Evolutionary conservation across 2,113 vertebrate species (phyloP).

Genomic region (Athene noctua): DNA sequence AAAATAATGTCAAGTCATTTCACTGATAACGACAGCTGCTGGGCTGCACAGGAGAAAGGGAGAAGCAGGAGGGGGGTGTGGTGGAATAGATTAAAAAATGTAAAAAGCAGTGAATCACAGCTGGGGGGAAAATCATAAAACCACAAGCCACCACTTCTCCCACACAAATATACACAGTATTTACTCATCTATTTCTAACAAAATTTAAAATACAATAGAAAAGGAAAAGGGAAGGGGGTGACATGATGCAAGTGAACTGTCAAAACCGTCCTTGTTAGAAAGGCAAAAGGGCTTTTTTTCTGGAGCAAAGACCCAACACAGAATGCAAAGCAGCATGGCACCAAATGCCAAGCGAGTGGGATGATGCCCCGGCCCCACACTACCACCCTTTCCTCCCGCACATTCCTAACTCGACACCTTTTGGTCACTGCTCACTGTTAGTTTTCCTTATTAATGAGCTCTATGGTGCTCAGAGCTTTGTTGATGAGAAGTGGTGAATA

Average conservation of each 20-base stretch:
- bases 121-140: conserved; percentile 29
- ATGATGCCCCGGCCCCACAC: background rate
- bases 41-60: conserved; percentile 1
- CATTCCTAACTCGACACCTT: background rate
- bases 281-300: conserved; percentile 1
- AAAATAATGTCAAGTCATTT: conserved; percentile 46
- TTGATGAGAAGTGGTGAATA: background rate
- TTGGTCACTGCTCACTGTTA: background rate
- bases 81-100: conserved; percentile 55
- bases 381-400: background rate
- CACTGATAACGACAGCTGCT: conserved; percentile 60
- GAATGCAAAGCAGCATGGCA: background rate
- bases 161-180: background rate
- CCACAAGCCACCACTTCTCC: background rate
- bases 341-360: background rate
- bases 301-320: background rate
- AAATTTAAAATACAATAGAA: background rate
- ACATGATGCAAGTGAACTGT: background rate
- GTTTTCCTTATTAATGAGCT: background rate
- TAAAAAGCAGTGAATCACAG: conserved; percentile 54
- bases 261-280: background rate
- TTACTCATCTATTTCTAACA: background rate
- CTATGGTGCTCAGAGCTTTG: background rate
- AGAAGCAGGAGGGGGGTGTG: background rate
- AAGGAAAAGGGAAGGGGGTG: background rate